Conservation (phyloP, 2,888 invertebrate species). For the Heliconius aoede region DNA sequence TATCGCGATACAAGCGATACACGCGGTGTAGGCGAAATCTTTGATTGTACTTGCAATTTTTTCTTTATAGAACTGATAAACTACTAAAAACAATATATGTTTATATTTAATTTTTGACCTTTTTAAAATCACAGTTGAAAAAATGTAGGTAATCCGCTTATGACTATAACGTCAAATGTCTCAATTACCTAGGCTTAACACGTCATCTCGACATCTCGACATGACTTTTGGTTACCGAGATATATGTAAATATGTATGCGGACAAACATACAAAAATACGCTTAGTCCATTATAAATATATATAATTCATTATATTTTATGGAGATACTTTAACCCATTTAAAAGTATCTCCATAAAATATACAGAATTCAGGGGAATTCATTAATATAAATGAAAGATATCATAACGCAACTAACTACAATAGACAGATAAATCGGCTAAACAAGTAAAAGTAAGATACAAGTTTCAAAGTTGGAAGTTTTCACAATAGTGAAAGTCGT, state of each 20-base stretch:
- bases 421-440: constrained; percentile 18
- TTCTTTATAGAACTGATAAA: background rate
- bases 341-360: background rate
- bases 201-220: too few relatives aligned
- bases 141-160: background rate
- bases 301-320: too few relatives aligned
- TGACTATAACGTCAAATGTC: too few relatives aligned
- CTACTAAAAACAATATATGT: background rate
- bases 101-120: too few relatives aligned
- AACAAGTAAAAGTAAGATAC: constrained; percentile 29
- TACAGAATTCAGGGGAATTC: too few relatives aligned
- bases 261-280: background rate
- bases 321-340: background rate
- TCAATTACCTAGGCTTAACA: too few relatives aligned
- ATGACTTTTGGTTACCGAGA: too few relatives aligned
- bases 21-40: background rate
- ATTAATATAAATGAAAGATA: constrained; percentile 2
- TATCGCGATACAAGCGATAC: constrained; percentile 10
- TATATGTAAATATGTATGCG: too few relatives aligned
- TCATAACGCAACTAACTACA: constrained; percentile 9
- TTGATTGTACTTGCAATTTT: background rate
- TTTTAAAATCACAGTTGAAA: background rate
- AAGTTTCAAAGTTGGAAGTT: constrained; percentile 38
- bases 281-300: too few relatives aligned
- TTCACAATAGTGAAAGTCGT: constrained; percentile 40